Conservation (phyloP, 2,888 invertebrate species). For the Achlya flavicornis region DNA sequence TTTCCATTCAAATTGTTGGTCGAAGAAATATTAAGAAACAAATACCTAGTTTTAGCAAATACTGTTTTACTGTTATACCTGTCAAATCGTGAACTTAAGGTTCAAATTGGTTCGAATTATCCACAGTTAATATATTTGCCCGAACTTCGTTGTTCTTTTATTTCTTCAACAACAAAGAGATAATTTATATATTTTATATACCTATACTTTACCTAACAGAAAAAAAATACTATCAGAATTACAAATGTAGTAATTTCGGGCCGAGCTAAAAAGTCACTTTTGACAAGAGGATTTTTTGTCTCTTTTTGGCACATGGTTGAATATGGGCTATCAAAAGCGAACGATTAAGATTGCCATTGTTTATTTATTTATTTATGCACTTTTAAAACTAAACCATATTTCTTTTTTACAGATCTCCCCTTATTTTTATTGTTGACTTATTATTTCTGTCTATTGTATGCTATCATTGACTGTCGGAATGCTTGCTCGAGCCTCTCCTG, state of each 20-base stretch:
- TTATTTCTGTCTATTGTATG: conserved; percentile 20
- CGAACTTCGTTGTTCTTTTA: conserved; percentile 11
- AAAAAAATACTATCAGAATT: neutral
- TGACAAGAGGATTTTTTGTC: no score
- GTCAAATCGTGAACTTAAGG: no score
- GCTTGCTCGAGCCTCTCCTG: conserved; percentile 54
- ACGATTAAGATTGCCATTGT: no score
- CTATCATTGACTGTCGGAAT: conserved; percentile 43
- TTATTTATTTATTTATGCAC: conserved; percentile 21
- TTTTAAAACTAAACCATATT: conserved; percentile 23
- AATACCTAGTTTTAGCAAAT: neutral
- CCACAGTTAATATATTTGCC: no score
- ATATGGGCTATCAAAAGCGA: no score
- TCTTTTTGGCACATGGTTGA: no score
- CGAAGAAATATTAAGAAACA: neutral
- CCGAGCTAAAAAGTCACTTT: no score
- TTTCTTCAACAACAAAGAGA: conserved; percentile 20
- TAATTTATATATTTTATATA: neutral
- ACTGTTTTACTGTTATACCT: no score
- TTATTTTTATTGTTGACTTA: conserved; percentile 15
- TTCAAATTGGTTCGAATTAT: no score
- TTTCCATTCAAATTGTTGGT: neutral
- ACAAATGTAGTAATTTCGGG: neutral
- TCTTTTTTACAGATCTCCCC: conserved; percentile 42
- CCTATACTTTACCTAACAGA: neutral